Conservation (phyloP, 1,140 invertebrate species). For the Lamellibrachia luymesi region DNA sequence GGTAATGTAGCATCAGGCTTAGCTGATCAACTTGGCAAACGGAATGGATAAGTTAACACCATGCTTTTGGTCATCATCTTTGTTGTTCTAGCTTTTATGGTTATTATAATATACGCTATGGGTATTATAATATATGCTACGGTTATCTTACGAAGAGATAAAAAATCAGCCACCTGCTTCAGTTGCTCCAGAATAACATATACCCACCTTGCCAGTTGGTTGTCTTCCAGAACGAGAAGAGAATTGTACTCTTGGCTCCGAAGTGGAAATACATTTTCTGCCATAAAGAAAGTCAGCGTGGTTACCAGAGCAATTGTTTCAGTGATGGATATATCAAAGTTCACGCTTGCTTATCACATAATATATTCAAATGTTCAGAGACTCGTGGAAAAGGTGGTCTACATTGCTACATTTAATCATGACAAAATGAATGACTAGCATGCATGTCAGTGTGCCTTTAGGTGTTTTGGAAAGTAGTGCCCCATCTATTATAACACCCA, state of each 20-base stretch:
- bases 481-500: background rate
- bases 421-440: background rate
- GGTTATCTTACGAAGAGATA: too few species aligned
- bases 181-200: background rate
- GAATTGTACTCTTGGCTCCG: conserved; percentile 14
- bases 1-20: background rate
- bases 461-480: background rate
- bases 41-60: background rate
- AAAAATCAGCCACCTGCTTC: background rate
- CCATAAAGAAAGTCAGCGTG: conserved; percentile 7
- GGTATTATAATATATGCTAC: too few species aligned
- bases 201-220: conserved; percentile 21
- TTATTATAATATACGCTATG: too few species aligned
- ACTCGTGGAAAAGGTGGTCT: background rate
- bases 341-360: background rate
- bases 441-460: background rate
- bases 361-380: background rate
- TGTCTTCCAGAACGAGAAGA: conserved; percentile 28
- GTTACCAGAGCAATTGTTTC: background rate
- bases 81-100: too few species aligned
- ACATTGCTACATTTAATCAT: background rate
- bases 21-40: background rate
- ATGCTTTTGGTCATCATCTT: too few species aligned
- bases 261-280: conserved; percentile 28
- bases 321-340: background rate